These are phyloP conservation scores for Pavo muticus DNA, from an alignment of 2,113 vertebrate species.

Conservation along the genomic window DNA sequence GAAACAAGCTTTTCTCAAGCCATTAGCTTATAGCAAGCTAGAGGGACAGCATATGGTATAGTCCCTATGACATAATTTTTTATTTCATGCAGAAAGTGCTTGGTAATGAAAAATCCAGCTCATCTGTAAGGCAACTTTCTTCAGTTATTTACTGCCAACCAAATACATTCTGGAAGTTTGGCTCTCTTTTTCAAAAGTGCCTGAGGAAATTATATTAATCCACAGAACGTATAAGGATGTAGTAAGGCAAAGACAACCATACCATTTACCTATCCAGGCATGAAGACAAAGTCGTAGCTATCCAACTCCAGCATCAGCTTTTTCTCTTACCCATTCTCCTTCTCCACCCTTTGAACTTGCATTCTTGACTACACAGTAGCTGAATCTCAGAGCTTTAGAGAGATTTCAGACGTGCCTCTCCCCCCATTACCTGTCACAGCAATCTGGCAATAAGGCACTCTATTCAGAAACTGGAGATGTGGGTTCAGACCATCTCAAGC, in stretches of 20 bases:
- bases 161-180: neutral
- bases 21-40: neutral
- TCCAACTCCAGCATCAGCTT: neutral
- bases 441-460: neutral
- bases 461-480: neutral
- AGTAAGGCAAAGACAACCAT: neutral
- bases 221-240: neutral
- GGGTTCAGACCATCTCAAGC: neutral
- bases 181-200: neutral
- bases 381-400: neutral
- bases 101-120: neutral
- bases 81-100: neutral
- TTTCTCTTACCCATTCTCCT: neutral
- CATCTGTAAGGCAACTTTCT: neutral
- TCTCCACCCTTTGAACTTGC: neutral
- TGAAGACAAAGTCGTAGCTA: no score
- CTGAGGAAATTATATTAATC: neutral
- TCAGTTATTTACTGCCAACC: neutral
- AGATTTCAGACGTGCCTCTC: accelerated
- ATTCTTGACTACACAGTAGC: neutral
- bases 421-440: neutral
- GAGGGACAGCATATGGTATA: no score
- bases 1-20: neutral
- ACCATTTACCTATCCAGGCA: no score
- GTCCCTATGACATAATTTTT: neutral